Base-by-base conservation (phyloP, 2,888 invertebrate genomes). In the Xanthorhoe spadicearia region DNA sequence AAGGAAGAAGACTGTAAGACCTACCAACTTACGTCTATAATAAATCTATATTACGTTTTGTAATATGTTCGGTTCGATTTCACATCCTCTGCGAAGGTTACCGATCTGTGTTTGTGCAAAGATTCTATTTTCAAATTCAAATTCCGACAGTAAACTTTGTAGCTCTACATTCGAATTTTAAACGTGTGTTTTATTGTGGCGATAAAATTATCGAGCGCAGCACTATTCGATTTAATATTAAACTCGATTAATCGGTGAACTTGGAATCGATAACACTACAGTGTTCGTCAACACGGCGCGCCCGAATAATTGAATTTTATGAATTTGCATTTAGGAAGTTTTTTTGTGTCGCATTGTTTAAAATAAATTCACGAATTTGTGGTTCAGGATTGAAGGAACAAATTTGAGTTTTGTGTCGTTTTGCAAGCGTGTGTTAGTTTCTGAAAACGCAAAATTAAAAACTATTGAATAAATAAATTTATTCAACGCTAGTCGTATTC, bases 61-160 rank as follows among this genome's bases (percentile, higher is more conserved):
- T 72, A 78, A 80, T 66, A 61, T 53, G 62, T 61, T 69, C 53
- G 10, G 8, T 70, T 67, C 72, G 80, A 80, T 83, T 82, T 83
- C 80, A 79, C 75, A 78, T 82, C 80, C 81, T 79, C 53, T 64
- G 66, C 59, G 67, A 71, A 64, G 64, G 68, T 18, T 49, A 28
- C 55, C 64, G 59, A 54, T 35, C 13, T 17, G 59, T 35, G 35
- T 50, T 35, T 18, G 52, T 7, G 17, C 28, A 28, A 43, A 28
- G 56, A 62, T 63, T 61, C 38, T 15, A 58, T 23, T 61, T 53
- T 43, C 13, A 43, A 43, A 66, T 71, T 59, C 28, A 64, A 61
- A 60, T 64, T 56, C 49, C 5, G 62, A 49, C 48, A 46, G 52
- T 58, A 43, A 43, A 13, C 1, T 43, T 43, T 43, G 13, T 43